phyloP scores from a whole-genome alignment of 1,140 invertebrate species.

The Cyclargus thomasi region DNA sequence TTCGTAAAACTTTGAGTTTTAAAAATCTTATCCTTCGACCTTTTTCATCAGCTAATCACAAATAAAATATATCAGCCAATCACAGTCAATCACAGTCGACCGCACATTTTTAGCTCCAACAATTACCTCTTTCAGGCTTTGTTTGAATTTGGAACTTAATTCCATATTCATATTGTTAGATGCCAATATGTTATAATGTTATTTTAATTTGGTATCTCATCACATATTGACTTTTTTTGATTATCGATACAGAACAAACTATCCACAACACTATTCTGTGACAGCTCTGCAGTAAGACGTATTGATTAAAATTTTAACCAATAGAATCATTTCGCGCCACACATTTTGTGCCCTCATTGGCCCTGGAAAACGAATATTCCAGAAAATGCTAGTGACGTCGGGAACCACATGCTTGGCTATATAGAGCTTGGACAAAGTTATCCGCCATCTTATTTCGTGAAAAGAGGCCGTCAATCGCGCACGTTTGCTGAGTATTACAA shows the following conservation, averaged over 20 bases:
- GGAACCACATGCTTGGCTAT: constrained; percentile 45
- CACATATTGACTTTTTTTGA: background rate
- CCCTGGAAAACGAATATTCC: constrained; percentile 53
- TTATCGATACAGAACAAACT: constrained; percentile 4
- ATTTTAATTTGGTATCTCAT: too few relatives aligned
- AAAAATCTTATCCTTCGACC: too few relatives aligned
- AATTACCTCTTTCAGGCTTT: too few relatives aligned
- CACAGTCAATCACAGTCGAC: too few relatives aligned
- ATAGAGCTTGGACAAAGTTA: constrained; percentile 33
- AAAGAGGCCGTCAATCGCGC: constrained; percentile 68
- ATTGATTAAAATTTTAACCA: constrained; percentile 32
- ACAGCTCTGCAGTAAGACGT: constrained; percentile 1
- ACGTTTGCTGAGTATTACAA: constrained; percentile 65
- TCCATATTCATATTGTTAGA: too few relatives aligned
- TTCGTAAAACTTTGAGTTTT: too few relatives aligned
- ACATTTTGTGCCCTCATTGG: constrained; percentile 41
- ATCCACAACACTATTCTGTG: background rate
- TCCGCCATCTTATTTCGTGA: constrained; percentile 60
- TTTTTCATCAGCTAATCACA: too few relatives aligned
- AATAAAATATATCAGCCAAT: too few relatives aligned
- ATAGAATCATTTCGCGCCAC: constrained; percentile 32
- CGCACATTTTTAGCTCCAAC: too few relatives aligned
- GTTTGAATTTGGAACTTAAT: too few relatives aligned
- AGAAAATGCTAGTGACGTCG: constrained; percentile 60
- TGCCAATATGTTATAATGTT: too few relatives aligned